These are phyloP conservation scores for Chrysolina americana DNA, from an alignment of 2,888 invertebrate genomes.

Conservation along the genomic window DNA sequence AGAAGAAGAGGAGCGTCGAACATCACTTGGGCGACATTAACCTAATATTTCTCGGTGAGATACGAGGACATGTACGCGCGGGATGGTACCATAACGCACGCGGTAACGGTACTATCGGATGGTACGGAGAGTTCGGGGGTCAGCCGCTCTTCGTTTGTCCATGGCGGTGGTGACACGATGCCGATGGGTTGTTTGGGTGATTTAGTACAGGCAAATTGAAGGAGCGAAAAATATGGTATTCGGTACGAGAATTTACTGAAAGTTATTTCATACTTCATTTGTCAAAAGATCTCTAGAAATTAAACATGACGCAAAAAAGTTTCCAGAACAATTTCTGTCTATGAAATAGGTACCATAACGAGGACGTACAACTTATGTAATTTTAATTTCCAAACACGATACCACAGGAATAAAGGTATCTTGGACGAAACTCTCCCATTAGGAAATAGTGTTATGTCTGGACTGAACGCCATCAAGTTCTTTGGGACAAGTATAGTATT, in stretches of 20 bases:
- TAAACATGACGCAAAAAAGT: too few species aligned
- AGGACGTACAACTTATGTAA: too few species aligned
- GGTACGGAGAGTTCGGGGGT: slow-evolving; percentile 49
- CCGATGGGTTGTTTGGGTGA: slow-evolving; percentile 33
- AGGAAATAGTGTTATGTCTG: too few species aligned
- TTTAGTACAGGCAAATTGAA: slow-evolving; percentile 38
- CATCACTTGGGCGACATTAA: slow-evolving; percentile 40
- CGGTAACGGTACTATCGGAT: slow-evolving; percentile 29
- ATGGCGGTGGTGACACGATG: slow-evolving; percentile 43
- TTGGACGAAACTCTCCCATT: too few species aligned
- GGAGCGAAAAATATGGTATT: neutral
- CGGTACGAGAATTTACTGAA: too few species aligned
- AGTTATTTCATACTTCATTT: neutral
- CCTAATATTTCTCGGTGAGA: slow-evolving; percentile 52
- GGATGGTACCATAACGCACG: slow-evolving; percentile 45
- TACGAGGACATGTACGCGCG: slow-evolving; percentile 45
- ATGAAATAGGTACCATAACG: too few species aligned
- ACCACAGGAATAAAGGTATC: too few species aligned
- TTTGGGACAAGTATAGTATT: too few species aligned
- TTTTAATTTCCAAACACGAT: too few species aligned
- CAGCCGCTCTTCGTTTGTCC: slow-evolving; percentile 44
- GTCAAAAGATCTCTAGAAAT: too few species aligned
- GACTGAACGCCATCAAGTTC: too few species aligned
- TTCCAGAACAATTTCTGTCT: too few species aligned
- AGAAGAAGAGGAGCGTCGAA: slow-evolving; percentile 15